These are phyloP conservation scores for Agapornis canus DNA, from an alignment of 2,797 vertebrate genomes.

Conservation along the genomic window DNA sequence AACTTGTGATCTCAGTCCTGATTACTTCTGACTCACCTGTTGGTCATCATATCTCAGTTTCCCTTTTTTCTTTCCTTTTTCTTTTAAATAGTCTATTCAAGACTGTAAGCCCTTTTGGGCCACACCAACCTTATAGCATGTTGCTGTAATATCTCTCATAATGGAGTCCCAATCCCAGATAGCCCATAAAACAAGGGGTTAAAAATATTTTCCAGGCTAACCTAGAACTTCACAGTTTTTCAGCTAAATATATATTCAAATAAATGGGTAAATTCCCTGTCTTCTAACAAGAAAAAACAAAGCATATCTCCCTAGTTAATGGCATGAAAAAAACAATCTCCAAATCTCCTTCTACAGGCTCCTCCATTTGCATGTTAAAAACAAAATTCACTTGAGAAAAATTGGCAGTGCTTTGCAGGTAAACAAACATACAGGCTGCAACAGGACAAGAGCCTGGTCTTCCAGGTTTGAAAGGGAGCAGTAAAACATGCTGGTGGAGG, in stretches of 20 bases:
- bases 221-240: background rate
- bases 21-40: background rate
- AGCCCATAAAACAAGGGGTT: background rate
- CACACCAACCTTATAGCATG: background rate
- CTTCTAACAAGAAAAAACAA: background rate
- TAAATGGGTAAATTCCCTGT: background rate
- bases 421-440: background rate
- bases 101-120: background rate
- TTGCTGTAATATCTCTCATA: background rate
- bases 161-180: background rate
- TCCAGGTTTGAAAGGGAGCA: background rate
- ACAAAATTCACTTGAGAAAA: background rate
- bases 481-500: background rate
- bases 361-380: background rate
- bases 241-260: background rate
- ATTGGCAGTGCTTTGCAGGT: background rate
- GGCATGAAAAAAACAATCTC: background rate
- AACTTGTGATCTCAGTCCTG: background rate
- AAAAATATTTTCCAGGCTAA: background rate
- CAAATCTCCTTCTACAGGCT: background rate
- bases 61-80: accelerated
- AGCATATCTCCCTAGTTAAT: background rate
- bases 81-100: background rate
- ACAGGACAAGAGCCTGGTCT: background rate
- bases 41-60: background rate